These are phyloP conservation scores for Triplophysa bombifrons DNA, from an alignment of 2,797 vertebrate genomes.

Conservation along the genomic window DNA sequence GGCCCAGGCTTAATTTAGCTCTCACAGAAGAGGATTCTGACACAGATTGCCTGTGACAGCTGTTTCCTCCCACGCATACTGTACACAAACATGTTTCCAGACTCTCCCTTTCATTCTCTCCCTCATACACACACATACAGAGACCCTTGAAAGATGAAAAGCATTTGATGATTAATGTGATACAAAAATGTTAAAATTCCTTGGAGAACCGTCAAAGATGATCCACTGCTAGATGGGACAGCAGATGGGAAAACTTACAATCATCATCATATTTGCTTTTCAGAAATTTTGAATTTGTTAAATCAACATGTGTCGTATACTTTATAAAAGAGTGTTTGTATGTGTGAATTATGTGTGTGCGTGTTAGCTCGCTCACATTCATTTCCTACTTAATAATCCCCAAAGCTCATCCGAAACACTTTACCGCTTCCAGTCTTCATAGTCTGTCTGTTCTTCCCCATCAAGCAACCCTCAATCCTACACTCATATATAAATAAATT, in stretches of 20 bases:
- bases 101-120: constrained; percentile 27
- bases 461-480: not conserved
- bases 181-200: not conserved
- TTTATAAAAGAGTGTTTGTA: not conserved
- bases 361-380: not conserved
- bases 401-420: constrained; percentile 28
- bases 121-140: constrained; percentile 4
- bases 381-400: constrained; percentile 8
- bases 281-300: not conserved
- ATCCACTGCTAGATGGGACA: not conserved
- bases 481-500: constrained; percentile 18
- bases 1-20: constrained; percentile 45
- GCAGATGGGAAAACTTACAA: not conserved
- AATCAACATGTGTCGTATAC: not conserved
- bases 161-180: not conserved
- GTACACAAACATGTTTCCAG: constrained; percentile 42
- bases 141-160: not conserved
- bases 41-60: constrained; percentile 48
- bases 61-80: constrained; percentile 51
- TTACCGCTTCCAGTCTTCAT: not conserved
- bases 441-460: not conserved
- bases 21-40: constrained; percentile 44
- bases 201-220: not conserved
- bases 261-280: not conserved
- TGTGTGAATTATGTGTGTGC: not conserved